These are phyloP conservation scores for Vulpes vulpes DNA, from an alignment of 2,113 vertebrate species.

Conservation along the genomic window DNA sequence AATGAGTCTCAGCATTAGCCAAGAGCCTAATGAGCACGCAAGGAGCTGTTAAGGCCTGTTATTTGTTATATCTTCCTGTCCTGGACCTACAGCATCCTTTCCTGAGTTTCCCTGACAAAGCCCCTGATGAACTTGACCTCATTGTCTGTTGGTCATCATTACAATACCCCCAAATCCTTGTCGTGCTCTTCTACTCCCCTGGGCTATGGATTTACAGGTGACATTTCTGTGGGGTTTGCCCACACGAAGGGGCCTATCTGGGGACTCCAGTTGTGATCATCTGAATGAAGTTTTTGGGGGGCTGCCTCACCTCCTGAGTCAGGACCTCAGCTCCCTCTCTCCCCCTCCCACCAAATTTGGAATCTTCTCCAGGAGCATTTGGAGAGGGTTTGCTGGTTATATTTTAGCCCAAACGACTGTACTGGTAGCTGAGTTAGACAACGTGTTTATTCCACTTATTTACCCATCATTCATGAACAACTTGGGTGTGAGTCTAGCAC, in stretches of 20 bases:
- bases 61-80: not conserved
- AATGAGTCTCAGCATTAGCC: not conserved
- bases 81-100: too few relatives aligned
- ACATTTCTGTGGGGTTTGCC: not conserved
- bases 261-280: too few relatives aligned
- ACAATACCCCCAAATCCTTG: too few relatives aligned
- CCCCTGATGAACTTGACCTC: not conserved
- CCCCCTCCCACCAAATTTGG: not conserved
- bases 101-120: not conserved
- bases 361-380: too few relatives aligned
- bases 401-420: not conserved
- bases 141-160: rapidly evolving
- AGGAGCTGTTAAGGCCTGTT: not conserved
- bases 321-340: rapidly evolving
- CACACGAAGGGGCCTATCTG: not conserved
- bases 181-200: rapidly evolving
- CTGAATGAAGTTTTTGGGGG: rapidly evolving
- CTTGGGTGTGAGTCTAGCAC: not conserved
- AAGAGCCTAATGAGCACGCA: rapidly evolving
- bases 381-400: not conserved
- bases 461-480: not conserved
- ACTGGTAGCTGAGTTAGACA: not conserved
- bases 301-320: not conserved
- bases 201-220: rapidly evolving
- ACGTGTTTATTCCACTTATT: not conserved